Conservation (phyloP, 2,888 invertebrate genomes). For the Zelleria hepariella region DNA sequence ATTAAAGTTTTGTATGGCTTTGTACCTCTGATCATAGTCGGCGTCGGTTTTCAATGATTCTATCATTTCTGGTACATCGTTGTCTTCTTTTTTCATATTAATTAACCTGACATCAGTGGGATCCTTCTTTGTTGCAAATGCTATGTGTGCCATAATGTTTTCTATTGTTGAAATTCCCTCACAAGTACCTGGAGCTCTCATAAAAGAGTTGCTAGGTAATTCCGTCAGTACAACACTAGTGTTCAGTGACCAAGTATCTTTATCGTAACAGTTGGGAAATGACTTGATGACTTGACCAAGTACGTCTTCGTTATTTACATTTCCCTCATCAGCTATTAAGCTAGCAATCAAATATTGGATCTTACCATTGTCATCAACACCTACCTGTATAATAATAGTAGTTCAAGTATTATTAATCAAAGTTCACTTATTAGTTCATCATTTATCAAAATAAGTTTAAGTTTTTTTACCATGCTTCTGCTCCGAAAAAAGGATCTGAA, state of each 20-base stretch:
- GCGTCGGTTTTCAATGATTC: conserved; percentile 62
- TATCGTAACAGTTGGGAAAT: conserved; percentile 70
- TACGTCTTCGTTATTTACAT: conserved; percentile 60
- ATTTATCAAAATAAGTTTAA: too few species aligned
- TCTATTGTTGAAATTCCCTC: conserved; percentile 75
- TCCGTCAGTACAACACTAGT: conserved; percentile 72
- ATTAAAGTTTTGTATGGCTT: conserved; percentile 71
- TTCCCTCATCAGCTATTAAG: conserved; percentile 59
- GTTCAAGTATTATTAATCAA: too few species aligned
- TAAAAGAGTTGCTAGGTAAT: conserved; percentile 76
- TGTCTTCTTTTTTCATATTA: conserved; percentile 66
- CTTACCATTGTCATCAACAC: conserved; percentile 74
- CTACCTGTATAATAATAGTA: conserved; percentile 52
- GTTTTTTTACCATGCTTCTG: too few species aligned
- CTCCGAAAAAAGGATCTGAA: too few species aligned
- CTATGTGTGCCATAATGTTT: conserved; percentile 79
- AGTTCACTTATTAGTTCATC: too few species aligned
- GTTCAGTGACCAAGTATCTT: conserved; percentile 62
- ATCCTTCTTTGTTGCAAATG: conserved; percentile 69
- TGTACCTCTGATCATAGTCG: conserved; percentile 66
- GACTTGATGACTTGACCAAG: conserved; percentile 34
- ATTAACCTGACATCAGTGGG: conserved; percentile 67
- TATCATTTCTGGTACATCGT: conserved; percentile 64
- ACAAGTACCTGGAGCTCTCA: conserved; percentile 76
- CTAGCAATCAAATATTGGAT: conserved; percentile 74